phyloP scores from a whole-genome alignment of 2,113 vertebrate genomes.

The Camelus dromedarius region DNA sequence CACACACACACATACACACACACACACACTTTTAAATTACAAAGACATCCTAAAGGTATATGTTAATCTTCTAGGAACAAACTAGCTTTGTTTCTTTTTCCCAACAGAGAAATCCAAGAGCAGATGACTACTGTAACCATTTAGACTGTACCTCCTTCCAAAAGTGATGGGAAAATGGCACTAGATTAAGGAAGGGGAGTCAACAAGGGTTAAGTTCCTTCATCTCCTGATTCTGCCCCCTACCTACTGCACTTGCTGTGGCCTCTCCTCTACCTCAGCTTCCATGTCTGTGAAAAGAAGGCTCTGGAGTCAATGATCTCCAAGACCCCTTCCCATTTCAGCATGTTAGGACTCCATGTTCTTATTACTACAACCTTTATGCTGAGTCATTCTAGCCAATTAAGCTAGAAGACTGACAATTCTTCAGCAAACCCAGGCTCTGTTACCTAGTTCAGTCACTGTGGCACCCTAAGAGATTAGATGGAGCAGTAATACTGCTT shows the following conservation, averaged over 20 bases:
- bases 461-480: background rate
- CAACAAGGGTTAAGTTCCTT: background rate
- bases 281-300: background rate
- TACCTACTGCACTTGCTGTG: background rate
- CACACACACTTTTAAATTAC: background rate
- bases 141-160: background rate
- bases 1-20: background rate
- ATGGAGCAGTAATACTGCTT: background rate
- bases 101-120: background rate
- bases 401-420: background rate
- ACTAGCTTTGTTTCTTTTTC: slow-evolving; percentile 12
- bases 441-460: background rate
- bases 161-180: background rate
- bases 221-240: background rate
- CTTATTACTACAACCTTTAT: background rate
- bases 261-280: background rate
- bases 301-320: background rate
- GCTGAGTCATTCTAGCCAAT: background rate
- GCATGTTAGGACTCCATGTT: background rate
- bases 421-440: background rate
- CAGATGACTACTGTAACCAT: background rate
- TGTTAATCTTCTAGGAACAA: background rate
- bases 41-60: background rate
- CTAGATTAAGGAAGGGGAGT: no score
- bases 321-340: background rate